phyloP scores from a whole-genome alignment of 2,113 vertebrate species.

The Tetrax tetrax region DNA sequence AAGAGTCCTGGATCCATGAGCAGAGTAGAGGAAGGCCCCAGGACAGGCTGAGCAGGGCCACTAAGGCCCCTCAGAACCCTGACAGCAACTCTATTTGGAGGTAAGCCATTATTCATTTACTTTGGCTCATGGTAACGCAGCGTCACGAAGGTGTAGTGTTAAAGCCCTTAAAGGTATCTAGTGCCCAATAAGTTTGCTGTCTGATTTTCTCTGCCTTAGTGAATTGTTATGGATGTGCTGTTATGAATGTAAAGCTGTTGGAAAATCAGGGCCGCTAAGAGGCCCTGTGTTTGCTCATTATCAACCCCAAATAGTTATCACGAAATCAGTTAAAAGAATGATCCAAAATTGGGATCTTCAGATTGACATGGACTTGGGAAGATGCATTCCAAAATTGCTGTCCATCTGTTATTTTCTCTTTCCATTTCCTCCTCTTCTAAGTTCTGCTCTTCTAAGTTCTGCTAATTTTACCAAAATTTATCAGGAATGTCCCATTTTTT shows the following conservation, averaged over 20 bases:
- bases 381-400: not conserved
- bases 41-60: not conserved
- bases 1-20: no score
- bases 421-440: not conserved
- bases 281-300: not conserved
- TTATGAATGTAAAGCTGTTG: not conserved
- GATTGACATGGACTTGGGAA: not conserved
- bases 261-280: not conserved
- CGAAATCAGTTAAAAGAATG: not conserved
- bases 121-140: not conserved
- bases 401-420: not conserved
- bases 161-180: not conserved
- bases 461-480: not conserved
- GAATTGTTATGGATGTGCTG: not conserved
- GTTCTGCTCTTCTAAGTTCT: not conserved
- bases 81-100: not conserved
- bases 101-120: not conserved
- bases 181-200: not conserved
- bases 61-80: not conserved
- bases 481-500: not conserved
- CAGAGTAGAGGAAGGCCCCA: not conserved
- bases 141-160: not conserved
- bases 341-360: not conserved
- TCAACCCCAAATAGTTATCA: not conserved
- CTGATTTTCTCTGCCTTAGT: not conserved